Evolutionary conservation across 2,113 vertebrate species (phyloP), one percentile per base, ranked within the genome.

Genomic region (Engraulis encrasicolus): DNA sequence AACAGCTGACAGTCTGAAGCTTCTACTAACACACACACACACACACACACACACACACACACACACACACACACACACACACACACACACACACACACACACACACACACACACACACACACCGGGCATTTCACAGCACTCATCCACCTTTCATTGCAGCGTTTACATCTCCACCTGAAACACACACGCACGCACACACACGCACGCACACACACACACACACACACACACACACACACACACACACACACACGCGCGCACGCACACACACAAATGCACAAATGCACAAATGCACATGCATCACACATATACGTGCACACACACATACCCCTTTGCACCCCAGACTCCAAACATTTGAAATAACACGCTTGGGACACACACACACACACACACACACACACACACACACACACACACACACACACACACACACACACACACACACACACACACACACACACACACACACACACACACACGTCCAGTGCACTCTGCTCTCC

Each of bases 351-450:
- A 93, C 91, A 92, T 91, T 93, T 94, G 87, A 45, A 84, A 92
- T 93, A 93, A 93, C 92, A 89, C 90, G 92, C 93, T 92, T 93
- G 92, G 88, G 9, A 80, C 52, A 20, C 54, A n/a, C 20, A n/a
- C 54, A 58, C 54, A 58, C 54, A 36, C 85, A 83, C 81, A 80
- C 40, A 78, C 71, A 58, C 74, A 79, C 36, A 83, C 52, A 82
- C 50, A 27, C 50, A 48, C 74, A 12, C 85, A 34, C 74, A 37
- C 48, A 48, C 58, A 66, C 37, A 6, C 36, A 45, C 54, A 36
- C 36, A 2, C 90, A 37, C 31, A 88, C 88, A 80, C 52, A 20
- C 54, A n/a, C 20, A n/a, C 54, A 58, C 54, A 58, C 54, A 36
- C 85, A 83, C 81, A 80, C 40, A 78, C 71, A 58, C 74, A 79